Base-by-base conservation (phyloP, 2,888 invertebrate genomes). In the Aethes cnicana region DNA sequence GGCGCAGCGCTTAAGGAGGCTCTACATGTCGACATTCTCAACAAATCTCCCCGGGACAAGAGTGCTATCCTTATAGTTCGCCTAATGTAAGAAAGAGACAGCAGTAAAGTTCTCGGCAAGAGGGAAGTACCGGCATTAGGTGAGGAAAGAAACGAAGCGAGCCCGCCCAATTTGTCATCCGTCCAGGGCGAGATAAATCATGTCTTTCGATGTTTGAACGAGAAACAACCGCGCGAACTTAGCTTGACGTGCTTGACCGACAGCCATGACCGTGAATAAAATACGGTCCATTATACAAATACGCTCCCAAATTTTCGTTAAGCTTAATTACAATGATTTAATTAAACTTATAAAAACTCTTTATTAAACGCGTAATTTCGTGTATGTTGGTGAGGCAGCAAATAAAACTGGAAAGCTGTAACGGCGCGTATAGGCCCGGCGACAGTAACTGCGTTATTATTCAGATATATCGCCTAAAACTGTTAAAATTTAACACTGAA, bases 1-100 rank as follows among this genome's bases (percentile, higher is more conserved):
- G 60, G 59, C 57, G 23, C 57, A 58, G 57, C 59, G 70, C 67
- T 75, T n/a, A n/a, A n/a, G n/a, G n/a, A n/a, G n/a, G n/a, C n/a
- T n/a, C n/a, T n/a, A n/a, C n/a, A n/a, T n/a, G n/a, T n/a, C n/a
- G n/a, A n/a, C n/a, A n/a, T n/a, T n/a, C n/a, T n/a, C n/a, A n/a
- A n/a, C n/a, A n/a, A n/a, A n/a, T n/a, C n/a, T n/a, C n/a, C n/a
- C n/a, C n/a, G n/a, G n/a, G n/a, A n/a, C n/a, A n/a, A n/a, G n/a
- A n/a, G n/a, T n/a, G n/a, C n/a, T n/a, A n/a, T n/a, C n/a, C n/a
- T n/a, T n/a, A n/a, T n/a, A n/a, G n/a, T n/a, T n/a, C n/a, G n/a
- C n/a, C n/a, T n/a, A n/a, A n/a, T n/a, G n/a, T n/a, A n/a, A n/a
- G n/a, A n/a, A n/a, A n/a, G n/a, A n/a, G n/a, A n/a, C n/a, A n/a